Conservation (phyloP, 1,140 invertebrate species). For the Dolichoris vasculosae region DNA sequence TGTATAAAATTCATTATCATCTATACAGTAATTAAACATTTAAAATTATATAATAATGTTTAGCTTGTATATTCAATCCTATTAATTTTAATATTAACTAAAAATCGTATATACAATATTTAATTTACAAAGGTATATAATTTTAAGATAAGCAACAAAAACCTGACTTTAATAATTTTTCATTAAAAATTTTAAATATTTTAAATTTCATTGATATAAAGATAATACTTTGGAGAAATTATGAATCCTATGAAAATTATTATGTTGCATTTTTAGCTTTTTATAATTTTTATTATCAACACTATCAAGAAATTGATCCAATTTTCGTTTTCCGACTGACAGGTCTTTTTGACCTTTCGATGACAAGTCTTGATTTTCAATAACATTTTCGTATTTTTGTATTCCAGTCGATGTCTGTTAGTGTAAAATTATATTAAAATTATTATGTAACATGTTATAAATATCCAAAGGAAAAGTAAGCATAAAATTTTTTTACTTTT, state of each 20-base stretch:
- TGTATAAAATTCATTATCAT: not conserved
- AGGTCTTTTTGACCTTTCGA: slow-evolving; percentile 3
- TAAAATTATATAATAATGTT: not conserved
- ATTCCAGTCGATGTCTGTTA: not conserved
- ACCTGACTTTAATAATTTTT: not conserved
- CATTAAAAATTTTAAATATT: not conserved
- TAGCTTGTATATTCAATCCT: not conserved
- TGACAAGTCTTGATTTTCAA: not conserved
- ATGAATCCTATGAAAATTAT: not conserved
- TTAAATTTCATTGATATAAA: not conserved
- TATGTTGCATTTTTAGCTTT: slow-evolving; percentile 32
- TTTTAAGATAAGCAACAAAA: not conserved
- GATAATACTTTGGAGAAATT: not conserved
- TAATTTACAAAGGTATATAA: not conserved
- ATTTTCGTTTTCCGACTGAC: slow-evolving; percentile 18
- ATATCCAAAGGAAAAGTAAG: not conserved
- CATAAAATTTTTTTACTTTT: not conserved
- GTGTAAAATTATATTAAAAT: slow-evolving; percentile 18
- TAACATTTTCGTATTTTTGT: not conserved
- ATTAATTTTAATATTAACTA: not conserved
- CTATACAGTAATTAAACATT: not conserved
- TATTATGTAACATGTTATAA: not conserved
- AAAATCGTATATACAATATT: not conserved
- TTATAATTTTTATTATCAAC: slow-evolving; percentile 22
- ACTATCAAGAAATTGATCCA: slow-evolving; percentile 29